Conservation (phyloP, 2,113 vertebrate species). For the Mustelus asterias region DNA sequence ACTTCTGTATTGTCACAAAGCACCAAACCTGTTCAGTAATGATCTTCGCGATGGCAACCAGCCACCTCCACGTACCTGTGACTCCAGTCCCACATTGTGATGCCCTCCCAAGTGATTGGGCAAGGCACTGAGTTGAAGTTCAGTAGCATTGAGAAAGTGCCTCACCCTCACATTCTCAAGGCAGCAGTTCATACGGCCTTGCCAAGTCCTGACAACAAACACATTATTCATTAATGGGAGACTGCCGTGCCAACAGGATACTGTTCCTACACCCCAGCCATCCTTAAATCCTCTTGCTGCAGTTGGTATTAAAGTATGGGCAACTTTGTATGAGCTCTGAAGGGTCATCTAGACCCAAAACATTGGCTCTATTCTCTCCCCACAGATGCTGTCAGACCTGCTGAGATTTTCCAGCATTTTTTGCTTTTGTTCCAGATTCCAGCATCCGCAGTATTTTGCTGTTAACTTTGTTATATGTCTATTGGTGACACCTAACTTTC, state of each 20-base stretch:
- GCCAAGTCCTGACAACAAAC: background rate
- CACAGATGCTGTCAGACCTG: no score
- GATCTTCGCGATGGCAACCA: background rate
- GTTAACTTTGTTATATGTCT: no score
- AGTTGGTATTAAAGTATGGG: background rate
- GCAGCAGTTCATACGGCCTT: background rate
- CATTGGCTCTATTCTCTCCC: no score
- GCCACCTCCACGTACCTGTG: background rate
- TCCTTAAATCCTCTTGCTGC: background rate
- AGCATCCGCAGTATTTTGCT: no score
- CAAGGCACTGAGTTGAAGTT: background rate
- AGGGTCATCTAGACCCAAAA: no score
- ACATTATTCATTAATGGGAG: background rate
- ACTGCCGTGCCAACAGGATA: background rate
- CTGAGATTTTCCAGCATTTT: no score
- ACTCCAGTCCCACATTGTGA: background rate
- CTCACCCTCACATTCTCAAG: background rate
- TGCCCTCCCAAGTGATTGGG: background rate
- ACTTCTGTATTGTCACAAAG: background rate
- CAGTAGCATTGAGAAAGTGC: background rate
- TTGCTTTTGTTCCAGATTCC: no score
- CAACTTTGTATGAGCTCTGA: no score
- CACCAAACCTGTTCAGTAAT: background rate
- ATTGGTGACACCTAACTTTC: background rate
- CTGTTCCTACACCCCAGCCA: background rate